These are phyloP conservation scores for Cosmia trapezina DNA, from an alignment of 2,888 invertebrate species.

Conservation along the genomic window DNA sequence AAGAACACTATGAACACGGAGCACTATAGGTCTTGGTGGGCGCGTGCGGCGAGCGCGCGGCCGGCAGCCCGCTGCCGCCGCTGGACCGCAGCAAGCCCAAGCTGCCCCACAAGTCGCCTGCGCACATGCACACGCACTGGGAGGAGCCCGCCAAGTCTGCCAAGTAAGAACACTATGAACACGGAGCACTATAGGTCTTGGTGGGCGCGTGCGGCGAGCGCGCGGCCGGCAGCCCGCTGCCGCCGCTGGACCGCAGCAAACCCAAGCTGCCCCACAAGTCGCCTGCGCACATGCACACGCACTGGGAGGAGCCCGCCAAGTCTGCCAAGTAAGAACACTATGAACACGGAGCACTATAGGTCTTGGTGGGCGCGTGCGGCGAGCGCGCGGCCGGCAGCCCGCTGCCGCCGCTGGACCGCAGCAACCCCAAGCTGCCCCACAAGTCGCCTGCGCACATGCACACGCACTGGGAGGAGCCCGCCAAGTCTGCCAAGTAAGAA, in stretches of 20 bases:
- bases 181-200: neutral
- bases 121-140: slow-evolving; percentile 91
- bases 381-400: slow-evolving; percentile 56
- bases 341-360: no score
- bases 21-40: slow-evolving; percentile 11
- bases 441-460: slow-evolving; percentile 85
- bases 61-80: slow-evolving; percentile 60
- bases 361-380: slow-evolving; percentile 29
- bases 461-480: slow-evolving; percentile 93
- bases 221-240: slow-evolving; percentile 54
- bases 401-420: slow-evolving; percentile 60
- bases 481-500: slow-evolving; percentile 61
- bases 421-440: slow-evolving; percentile 70
- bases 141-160: slow-evolving; percentile 89
- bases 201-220: slow-evolving; percentile 41
- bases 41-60: slow-evolving; percentile 40
- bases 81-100: slow-evolving; percentile 65
- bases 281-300: slow-evolving; percentile 85
- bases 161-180: slow-evolving; percentile 17
- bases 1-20: no score
- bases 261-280: slow-evolving; percentile 78
- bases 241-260: slow-evolving; percentile 64
- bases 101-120: slow-evolving; percentile 81
- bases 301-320: slow-evolving; percentile 92
- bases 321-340: slow-evolving; percentile 39